Evolutionary conservation across 2,113 vertebrate genomes (phyloP).

Genomic region (Camelus bactrianus): DNA sequence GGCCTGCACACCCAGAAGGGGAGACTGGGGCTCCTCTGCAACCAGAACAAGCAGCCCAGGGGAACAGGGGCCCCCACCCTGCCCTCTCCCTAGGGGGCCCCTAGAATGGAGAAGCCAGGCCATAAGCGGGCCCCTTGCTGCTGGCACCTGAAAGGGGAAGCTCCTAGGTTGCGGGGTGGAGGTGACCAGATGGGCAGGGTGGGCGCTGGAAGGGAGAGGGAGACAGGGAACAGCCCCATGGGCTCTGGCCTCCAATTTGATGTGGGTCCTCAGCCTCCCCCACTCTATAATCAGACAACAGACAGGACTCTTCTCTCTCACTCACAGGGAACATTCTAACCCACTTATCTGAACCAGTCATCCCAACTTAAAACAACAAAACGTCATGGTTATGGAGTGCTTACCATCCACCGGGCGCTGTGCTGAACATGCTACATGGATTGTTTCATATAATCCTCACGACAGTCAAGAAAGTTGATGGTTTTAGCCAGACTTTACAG

Average conservation of each 20-base stretch:
- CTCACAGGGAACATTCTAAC: background rate
- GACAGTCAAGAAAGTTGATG: background rate
- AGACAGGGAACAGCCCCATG: background rate
- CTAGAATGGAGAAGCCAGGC: background rate
- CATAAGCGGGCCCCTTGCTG: background rate
- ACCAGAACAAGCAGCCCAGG: background rate
- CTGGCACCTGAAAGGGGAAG: slow-evolving; percentile 51
- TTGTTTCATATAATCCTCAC: background rate
- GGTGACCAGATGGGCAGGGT: background rate
- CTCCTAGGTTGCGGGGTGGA: background rate
- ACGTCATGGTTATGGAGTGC: background rate
- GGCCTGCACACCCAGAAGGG: background rate
- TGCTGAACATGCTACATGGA: background rate
- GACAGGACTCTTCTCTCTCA: background rate
- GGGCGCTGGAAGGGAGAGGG: background rate
- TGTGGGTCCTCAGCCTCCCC: background rate
- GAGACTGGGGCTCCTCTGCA: background rate
- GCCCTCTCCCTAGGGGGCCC: background rate
- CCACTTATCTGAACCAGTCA: background rate
- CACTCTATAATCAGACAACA: background rate
- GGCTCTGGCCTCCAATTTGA: background rate
- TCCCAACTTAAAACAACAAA: background rate
- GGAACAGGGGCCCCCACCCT: background rate
- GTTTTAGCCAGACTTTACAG: background rate
- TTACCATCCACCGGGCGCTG: background rate